phyloP scores from a whole-genome alignment of 1,140 invertebrate species.

The Dendrolimus punctatus region DNA sequence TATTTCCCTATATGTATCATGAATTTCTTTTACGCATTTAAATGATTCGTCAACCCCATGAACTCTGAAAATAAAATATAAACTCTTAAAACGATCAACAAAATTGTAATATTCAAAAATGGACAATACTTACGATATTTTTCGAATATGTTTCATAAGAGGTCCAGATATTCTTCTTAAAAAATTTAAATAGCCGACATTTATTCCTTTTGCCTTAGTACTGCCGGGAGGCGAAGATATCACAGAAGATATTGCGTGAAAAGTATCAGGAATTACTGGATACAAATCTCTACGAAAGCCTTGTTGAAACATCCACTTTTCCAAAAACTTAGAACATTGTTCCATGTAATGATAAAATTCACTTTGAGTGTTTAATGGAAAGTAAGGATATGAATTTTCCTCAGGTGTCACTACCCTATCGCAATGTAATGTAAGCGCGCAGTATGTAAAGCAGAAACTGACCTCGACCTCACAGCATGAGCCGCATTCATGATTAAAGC shows the following conservation, averaged over 20 bases:
- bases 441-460: slow-evolving; percentile 51
- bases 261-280: slow-evolving; percentile 55
- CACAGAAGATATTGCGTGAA: slow-evolving; percentile 45
- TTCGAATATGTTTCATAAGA: slow-evolving; percentile 50
- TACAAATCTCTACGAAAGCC: slow-evolving; percentile 59
- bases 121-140: slow-evolving; percentile 36
- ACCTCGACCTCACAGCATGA: slow-evolving; percentile 50
- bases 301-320: slow-evolving; percentile 64
- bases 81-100: slow-evolving; percentile 3
- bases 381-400: slow-evolving; percentile 55
- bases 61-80: slow-evolving; percentile 28
- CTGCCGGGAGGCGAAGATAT: slow-evolving; percentile 28
- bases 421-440: slow-evolving; percentile 48
- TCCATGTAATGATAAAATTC: slow-evolving; percentile 47
- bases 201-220: slow-evolving; percentile 52
- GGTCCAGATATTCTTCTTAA: slow-evolving; percentile 50
- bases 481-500: slow-evolving; percentile 40
- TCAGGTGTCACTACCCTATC: slow-evolving; percentile 23
- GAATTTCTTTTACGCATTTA: slow-evolving; percentile 50
- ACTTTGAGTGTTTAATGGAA: slow-evolving; percentile 30
- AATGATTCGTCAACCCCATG: slow-evolving; percentile 37
- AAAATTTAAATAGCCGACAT: slow-evolving; percentile 56
- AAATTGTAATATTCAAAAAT: slow-evolving; percentile 6
- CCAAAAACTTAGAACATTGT: slow-evolving; percentile 38
- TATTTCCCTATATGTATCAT: slow-evolving; percentile 53